Evolutionary conservation across 2,888 invertebrate species (phyloP), one percentile per base, ranked within the genome.

Genomic region (Cataglyphis albicans): DNA sequence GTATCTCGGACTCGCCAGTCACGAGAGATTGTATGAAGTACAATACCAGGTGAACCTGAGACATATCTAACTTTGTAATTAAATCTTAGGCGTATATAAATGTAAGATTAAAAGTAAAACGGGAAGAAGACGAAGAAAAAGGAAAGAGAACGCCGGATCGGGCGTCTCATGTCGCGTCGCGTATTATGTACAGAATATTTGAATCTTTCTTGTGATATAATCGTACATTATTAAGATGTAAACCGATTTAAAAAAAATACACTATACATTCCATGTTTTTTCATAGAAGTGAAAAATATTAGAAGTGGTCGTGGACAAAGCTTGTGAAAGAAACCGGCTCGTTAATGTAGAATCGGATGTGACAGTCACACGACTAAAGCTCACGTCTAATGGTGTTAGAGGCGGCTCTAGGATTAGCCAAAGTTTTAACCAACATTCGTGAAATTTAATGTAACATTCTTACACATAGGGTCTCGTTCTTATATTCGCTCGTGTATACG

Each of bases 131-230:
- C 35, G 32, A 35, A 12, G 52, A 41, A 3, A 15, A 57, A 6
- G 32, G n/a, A n/a, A 35, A 7, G 41, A 70, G 41, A 3, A 57
- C 3, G 52, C 52, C n/a, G 5, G 25, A 29, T 10, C 81, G 75
- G 78, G 63, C 82, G 85, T 72, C 75, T 85, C 85, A 85, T 83
- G 83, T 85, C 81, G 76, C 67, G 83, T 83, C 84, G 82, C 84
- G 84, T 84, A 78, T 89, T 89, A 92, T 94, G 94, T 94, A 94
- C 94, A 94, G 94, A 94, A 92, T 94, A 94, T 94, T 94, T 92
- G 91, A 93, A 94, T 94, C 93, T 94, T 94, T 94, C 94, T 94
- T 94, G 94, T 94, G 94, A 94, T 94, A 94, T 94, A 94, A 94
- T 94, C 94, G 93, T 94, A 92, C 93, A 93, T 92, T 92, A 92